Base-by-base conservation (phyloP, 2,888 invertebrate genomes). In the Phyllotreta cruciferae region DNA sequence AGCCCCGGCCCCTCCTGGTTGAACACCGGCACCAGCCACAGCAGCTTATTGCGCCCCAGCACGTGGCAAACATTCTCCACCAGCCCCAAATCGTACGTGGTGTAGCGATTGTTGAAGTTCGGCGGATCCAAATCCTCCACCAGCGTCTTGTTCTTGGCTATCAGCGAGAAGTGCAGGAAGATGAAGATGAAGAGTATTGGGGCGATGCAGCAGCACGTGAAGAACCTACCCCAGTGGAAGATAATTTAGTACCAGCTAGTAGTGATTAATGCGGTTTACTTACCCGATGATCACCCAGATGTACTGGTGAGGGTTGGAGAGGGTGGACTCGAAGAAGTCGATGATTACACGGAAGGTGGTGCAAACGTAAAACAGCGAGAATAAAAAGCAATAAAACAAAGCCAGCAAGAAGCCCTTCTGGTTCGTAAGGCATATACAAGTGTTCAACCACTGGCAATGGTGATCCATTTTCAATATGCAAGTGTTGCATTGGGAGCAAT, bases 401-500 rank as follows among this genome's bases (percentile, higher is more conserved):
- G 69, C 63, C 10, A 78, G 56, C 35, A 77, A 49, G 57, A 77
- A 78, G 9, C 66, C 66, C 66, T 78, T 78, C 49, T 76, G 73
- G 56, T 77, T 78, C 10, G 65, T 63, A 62, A 70, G 74, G 34
- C 76, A 75, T 10, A 78, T 66, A 56, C 78, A 78, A 55, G 75
- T 78, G 42, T 71, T 70, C 9, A 77, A 56, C 77, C 77, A 78
- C 6, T 75, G 75, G 56, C 78, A 78, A 55, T 78, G 78, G 63
- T 78, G 78, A 56, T 78, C 78, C 78, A 78, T 78, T 68, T 74
- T 77, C 14, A 78, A 62, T 8, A 75, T 72, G 56, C 78, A 78
- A 5, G 47, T 70, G 10, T 70, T 56, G 62, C 78, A 78, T 11
- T 66, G 67, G 0, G 73, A 69, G 66, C 78, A 78, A 55, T 78